Base-by-base conservation (phyloP, 2,888 invertebrate species). In the Eristalis tenax region DNA sequence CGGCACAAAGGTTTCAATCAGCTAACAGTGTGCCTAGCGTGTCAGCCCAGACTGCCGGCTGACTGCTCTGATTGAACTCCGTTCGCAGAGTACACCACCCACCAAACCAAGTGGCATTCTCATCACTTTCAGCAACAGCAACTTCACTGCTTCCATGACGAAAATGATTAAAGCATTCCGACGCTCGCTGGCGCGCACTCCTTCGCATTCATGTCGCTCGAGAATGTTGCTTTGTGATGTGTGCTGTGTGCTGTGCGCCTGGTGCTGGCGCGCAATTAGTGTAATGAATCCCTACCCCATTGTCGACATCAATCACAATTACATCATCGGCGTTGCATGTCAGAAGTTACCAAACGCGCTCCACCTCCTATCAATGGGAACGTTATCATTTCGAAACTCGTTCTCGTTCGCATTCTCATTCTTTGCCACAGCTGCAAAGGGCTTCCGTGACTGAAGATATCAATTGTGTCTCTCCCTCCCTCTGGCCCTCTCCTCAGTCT, bases 301-400 rank as follows among this genome's bases (percentile, higher is more conserved):
- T 56, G 73, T 83, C 66, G 56, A 82, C 83, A 86, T 86, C 86
- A 86, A 86, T 86, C 86, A 83, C 86, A 86, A 86, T 86, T 86
- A 86, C 78, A 83, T 81, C 85, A 85, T 77, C 73, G 81, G 73
- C 61, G 28, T 85, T 81, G 77, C 81, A 85, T 85, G 85, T 82
- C 81, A 76, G 18, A 85, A 59, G 68, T 68, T 84, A 76, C 63
- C 84, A 66, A 81, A 81, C 76, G 66, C 71, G 70, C 38, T 50
- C 32, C 69, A 8, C 32, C 50, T 50, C 18, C 50, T 64, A 81
- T 81, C 68, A 40, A 68, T 80, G 65, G 50, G 66, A 59, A 76
- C 57, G 81, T 81, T 84, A 84, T 84, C 81, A 84, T 81, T 73
- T 32, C 56, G 18, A 83, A 32, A 56, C 71, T 18, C 50, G 50